Evolutionary conservation across 1,140 invertebrate genomes (phyloP), one percentile per base, ranked within the genome.

Genomic region (Trachymyrmex cornetzi): DNA sequence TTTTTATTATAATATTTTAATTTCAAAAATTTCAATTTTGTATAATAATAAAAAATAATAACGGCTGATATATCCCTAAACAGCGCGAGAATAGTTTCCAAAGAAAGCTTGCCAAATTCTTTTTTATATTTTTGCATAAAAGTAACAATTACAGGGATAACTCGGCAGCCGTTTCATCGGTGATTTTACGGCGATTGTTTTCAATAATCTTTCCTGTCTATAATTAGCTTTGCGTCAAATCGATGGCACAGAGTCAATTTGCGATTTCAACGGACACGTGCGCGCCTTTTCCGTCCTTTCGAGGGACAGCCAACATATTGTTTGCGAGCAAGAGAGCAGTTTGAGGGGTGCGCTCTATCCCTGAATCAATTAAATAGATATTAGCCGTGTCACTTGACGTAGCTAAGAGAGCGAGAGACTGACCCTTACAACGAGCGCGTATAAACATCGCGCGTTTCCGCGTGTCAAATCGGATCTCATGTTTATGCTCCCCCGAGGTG

Each of bases 351-450:
- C 72, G 63, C n/a, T 61, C 34, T 24, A 44, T 66, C 85, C 66
- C 63, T 59, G 89, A 93, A 95, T 93, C 94, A 94, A 95, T 95
- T 93, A 94, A 95, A 94, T 93, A 92, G 88, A 94, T 94, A 95
- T 94, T 95, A 95, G 89, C 48, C 88, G 91, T 93, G 86, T 94
- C 93, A 94, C 92, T 94, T 93, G 93, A 93, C 92, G 88, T 72
- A 72, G 63, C 63, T 50, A 50, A 50, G 77, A 34, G 22, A 50
- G 38, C 48, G 44, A 71, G 38, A 57, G 24, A 63, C 34, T 84
- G 74, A 64, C 88, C 80, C 75, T 90, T 77, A 67, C 66, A 57
- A 57, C 61, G 53, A 44, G 72, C 24, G 72, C 87, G 85, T 90
- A 90, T 93, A 90, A 93, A 91, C 88, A 90, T 92, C 77, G 85